These are phyloP conservation scores for Carpatolechia fugitivella DNA, from an alignment of 2,888 invertebrate species.

Conservation along the genomic window DNA sequence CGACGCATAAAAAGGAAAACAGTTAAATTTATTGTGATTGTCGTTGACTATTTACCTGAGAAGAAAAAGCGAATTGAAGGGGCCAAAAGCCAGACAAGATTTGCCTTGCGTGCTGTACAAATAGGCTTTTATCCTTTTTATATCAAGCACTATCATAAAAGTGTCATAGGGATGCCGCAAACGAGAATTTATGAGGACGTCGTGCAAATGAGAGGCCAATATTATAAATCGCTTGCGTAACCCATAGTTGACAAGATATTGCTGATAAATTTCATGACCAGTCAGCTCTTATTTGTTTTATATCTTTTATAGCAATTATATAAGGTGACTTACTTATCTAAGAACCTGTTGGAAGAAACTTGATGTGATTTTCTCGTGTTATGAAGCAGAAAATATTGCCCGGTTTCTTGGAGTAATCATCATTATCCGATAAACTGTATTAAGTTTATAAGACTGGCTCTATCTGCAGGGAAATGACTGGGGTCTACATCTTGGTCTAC, in stretches of 20 bases:
- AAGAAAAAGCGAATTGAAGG: neutral
- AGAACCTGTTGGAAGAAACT: neutral
- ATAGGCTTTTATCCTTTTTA: conserved; percentile 53
- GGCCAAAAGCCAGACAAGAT: conserved; percentile 11
- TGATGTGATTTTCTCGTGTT: conserved; percentile 4
- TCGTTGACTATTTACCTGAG: too few relatives aligned
- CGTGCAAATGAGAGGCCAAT: conserved; percentile 70
- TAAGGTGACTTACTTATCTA: neutral
- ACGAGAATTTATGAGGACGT: conserved; percentile 67
- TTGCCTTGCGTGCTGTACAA: conserved; percentile 29
- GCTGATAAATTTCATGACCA: conserved; percentile 50
- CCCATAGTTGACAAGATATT: conserved; percentile 62
- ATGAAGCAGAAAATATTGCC: neutral
- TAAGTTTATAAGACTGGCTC: too few relatives aligned
- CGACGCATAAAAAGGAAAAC: too few relatives aligned
- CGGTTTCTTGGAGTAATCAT: neutral
- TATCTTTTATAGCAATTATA: conserved; percentile 1
- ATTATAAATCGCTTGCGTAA: conserved; percentile 56
- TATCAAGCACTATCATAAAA: conserved; percentile 68
- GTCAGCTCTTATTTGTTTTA: conserved; percentile 19
- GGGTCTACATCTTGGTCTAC: neutral
- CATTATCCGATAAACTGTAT: conserved; percentile 1
- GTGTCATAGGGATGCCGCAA: conserved; percentile 67
- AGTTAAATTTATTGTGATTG: too few relatives aligned
- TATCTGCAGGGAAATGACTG: neutral